phyloP scores from a whole-genome alignment of 2,113 vertebrate species.

The Calypte anna region DNA sequence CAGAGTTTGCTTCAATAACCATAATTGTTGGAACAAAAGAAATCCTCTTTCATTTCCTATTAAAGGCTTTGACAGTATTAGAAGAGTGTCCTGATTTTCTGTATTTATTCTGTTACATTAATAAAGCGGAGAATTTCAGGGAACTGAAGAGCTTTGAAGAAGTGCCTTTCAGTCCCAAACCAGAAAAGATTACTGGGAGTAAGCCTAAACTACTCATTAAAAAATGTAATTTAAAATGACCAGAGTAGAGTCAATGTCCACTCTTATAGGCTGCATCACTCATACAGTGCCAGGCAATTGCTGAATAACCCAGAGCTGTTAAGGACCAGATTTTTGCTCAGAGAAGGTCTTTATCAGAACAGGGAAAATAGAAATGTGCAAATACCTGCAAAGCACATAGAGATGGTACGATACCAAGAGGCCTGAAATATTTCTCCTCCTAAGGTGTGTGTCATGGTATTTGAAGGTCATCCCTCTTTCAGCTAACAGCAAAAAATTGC shows the following conservation, averaged over 20 bases:
- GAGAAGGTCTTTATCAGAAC: neutral
- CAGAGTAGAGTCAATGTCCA: neutral
- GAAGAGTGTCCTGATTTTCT: neutral
- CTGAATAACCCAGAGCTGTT: neutral
- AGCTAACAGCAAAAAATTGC: neutral
- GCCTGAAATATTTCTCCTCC: slow-evolving; percentile 1
- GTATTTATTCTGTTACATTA: slow-evolving; percentile 15
- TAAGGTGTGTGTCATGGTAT: neutral
- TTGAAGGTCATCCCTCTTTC: slow-evolving; percentile 9
- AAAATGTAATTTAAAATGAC: neutral
- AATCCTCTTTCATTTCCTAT: slow-evolving; percentile 26
- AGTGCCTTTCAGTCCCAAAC: neutral
- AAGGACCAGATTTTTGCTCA: neutral
- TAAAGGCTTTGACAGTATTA: slow-evolving; percentile 41
- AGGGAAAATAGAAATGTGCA: neutral
- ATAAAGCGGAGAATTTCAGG: neutral
- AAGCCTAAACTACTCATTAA: neutral
- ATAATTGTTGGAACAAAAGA: slow-evolving; percentile 39
- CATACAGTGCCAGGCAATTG: neutral
- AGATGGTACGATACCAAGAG: neutral
- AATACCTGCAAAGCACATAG: neutral
- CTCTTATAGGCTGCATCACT: neutral
- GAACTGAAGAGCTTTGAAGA: slow-evolving; percentile 11
- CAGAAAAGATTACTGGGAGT: neutral
- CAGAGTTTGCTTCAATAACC: neutral